Base-by-base conservation (phyloP, 1,140 invertebrate genomes). In the Tenebrio molitor region DNA sequence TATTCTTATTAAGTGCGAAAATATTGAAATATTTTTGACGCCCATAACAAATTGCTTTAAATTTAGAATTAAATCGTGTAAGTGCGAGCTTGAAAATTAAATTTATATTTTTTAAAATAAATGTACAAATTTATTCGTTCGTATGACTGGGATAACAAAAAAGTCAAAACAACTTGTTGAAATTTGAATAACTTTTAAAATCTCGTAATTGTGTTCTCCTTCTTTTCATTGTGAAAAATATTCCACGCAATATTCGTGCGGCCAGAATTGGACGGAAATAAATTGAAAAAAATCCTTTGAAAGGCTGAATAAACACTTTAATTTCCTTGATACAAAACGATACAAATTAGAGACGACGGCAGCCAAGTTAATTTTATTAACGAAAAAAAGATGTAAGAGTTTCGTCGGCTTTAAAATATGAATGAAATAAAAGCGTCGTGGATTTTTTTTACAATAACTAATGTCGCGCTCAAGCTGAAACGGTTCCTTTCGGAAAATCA, bases 261-360 rank as follows among this genome's bases (percentile, higher is more conserved):
- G 6, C 4, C 12, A n/a, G 4, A 39, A 7, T 12, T 39, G 2
- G 5, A 39, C 12, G 12, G 36, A 29, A 58, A 58, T 29, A 58
- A 29, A 58, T 15, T 15, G 23, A 25, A 14, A 58, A 58, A 29
- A 46, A 15, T 19, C 1, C 6, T 58, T 23, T 29, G 50, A 58
- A 25, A 58, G 23, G 10, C 12, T n/a, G 10, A 12, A 58, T 58
- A 58, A 58, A 58, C 50, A 58, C 21, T 44, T 29, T 29, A 29
- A 29, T 29, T 29, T 29, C 25, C 25, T 8, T 29, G 25, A 29
- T 29, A 29, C 25, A 50, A 50, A 21, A 4, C 21, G 44, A 4
- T 50, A 21, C 44, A 50, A 50, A 19, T 50, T 50, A 17, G 19
- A 50, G 15, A 17, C 21, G 44, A 17, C 19, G 4, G 44, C 17